Conservation (phyloP, 2,888 invertebrate genomes). For the Epirrhoe tristata region DNA sequence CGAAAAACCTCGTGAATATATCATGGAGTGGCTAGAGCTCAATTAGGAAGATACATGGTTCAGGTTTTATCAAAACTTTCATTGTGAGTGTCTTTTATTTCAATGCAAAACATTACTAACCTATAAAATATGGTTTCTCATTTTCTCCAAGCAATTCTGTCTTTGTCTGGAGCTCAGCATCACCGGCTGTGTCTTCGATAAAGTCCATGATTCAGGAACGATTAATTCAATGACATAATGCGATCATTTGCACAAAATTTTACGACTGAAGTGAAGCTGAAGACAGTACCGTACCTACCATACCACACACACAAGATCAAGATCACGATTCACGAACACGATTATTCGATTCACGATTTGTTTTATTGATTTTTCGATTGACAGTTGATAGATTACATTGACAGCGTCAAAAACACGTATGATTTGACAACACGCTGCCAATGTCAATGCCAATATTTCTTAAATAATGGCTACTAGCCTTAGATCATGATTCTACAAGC, state of each 20-base stretch:
- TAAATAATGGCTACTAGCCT: too few species aligned
- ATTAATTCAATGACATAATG: neutral
- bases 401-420: neutral
- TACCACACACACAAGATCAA: too few species aligned
- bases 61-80: neutral
- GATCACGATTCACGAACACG: too few species aligned
- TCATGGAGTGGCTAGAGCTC: neutral
- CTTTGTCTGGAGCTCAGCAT: slow-evolving; percentile 71
- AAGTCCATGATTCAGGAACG: slow-evolving; percentile 78
- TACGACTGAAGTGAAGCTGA: too few species aligned
- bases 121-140: slow-evolving; percentile 70
- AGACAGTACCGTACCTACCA: too few species aligned
- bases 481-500: too few species aligned
- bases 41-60: neutral
- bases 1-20: neutral
- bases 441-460: neutral
- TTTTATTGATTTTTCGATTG: neutral
- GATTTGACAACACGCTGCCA: neutral
- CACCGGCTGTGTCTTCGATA: slow-evolving; percentile 84
- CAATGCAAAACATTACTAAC: slow-evolving; percentile 58
- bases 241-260: neutral
- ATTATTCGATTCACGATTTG: too few species aligned
- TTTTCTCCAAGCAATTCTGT: slow-evolving; percentile 62
- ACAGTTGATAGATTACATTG: neutral
- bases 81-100: neutral